Base-by-base conservation (phyloP, 2,113 vertebrate genomes). In the Leptobrachium leishanense region DNA sequence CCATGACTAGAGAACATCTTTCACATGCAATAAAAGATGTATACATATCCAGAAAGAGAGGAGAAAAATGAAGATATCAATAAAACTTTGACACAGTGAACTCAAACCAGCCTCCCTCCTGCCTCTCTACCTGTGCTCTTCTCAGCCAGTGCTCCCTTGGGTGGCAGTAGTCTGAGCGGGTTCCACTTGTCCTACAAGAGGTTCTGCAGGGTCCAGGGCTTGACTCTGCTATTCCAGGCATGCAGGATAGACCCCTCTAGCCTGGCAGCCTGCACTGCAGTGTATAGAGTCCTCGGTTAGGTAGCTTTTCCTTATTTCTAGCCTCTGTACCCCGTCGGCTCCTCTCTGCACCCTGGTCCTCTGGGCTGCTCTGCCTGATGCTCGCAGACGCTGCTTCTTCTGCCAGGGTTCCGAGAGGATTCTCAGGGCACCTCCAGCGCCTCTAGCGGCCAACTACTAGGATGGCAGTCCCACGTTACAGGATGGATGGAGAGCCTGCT, bases 81-180 rank as follows among this genome's bases (percentile, higher is more conserved):
- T 59, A 12, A n/a, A 74, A 63, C 55, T 63, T 63, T 31, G 72
- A 31, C 12, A 15, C 55, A 15, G 15, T 7, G 43, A 76, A 76
- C 74, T 68, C 43, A 7, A 67, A 20, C 63, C 40, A 3, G 31
- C 10, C 55, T n/a, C 20, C 3, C 6, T 42, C 44, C 41, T 67
- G 6, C n/a, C 63, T 6, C 20, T n/a, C 12, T 42, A 44, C 39
- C 2, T 64, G 39, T 12, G 41, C 11, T 54, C 20, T 31, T 31
- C n/a, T 9, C 59, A 65, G 20, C n/a, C 9, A 13, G 13, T 59
- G 55, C 6, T 15, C 55, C 6, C 55, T 15, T 59, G 31, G 6
- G 50, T 1, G 50, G 4, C 9, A 39, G 11, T 74, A 31, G 11
- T 50, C 59, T 59, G 4, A 50, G 46, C 1, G 46, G 46, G 46